Evolutionary conservation across 2,888 invertebrate genomes (phyloP), one percentile per base, ranked within the genome.

Genomic region (Eupithecia subumbrata): DNA sequence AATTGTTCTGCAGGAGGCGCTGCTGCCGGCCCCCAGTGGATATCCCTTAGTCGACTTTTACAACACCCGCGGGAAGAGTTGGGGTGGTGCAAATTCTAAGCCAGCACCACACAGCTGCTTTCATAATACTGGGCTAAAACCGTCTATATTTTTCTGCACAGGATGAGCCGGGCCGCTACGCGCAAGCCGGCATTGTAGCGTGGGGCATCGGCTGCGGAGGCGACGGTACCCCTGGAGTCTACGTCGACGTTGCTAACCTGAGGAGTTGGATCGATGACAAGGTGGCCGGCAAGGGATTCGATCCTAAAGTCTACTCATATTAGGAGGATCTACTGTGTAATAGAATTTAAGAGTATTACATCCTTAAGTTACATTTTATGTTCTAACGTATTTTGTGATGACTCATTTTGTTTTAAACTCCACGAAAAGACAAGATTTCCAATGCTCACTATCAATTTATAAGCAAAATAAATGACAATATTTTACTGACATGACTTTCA

Each of bases 171-270:
- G 87, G 86, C 12, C 90, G 92, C 7, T 93, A 87, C 83, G 82
- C 88, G 60, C 92, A 92, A 77, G 84, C 84, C 69, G 97, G 97
- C 1, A 96, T 97, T 63, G 97, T 98, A 0, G 96, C 97, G 0
- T 98, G 98, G 98, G 98, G 98, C 25, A 96, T 98, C 80, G 97
- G 97, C 0, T 98, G 98, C 83, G 97, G 97, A 0, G 91, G 91
- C 25, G 91, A 95, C 71, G 92, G 95, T 63, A 95, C 96, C 30
- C 97, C 97, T 0, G 97, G 97, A 0, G 97, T 97, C 0, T 98
- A 98, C 86, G 97, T 96, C 0, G 96, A 97, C 86, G 95, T 98
- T 1, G 94, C 96, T 0, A 87, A 93, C 48, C 95, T 96, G 16
- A 93, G 96, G 1, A 87, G 91, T 16, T 98, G 98, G 98, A 96